Percentiles rank a stretch among this genome's conserved stretches.
Evolutionary conservation across 2,113 vertebrate species (phyloP).

Genomic region (Ailurus styani): DNA sequence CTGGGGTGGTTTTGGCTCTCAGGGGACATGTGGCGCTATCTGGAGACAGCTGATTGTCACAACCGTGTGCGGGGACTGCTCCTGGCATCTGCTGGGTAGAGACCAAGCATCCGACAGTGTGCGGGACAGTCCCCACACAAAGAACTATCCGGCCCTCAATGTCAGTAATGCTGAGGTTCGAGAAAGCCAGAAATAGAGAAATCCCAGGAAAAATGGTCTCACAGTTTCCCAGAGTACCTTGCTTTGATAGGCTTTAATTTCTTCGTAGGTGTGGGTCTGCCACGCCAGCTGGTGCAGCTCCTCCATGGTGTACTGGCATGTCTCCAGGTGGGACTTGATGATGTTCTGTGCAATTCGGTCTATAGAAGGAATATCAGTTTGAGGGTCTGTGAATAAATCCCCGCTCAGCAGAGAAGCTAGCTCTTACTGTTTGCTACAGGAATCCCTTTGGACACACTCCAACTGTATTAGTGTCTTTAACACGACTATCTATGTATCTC

Average conservation of each 20-base stretch:
- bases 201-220: not conserved
- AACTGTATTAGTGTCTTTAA: not conserved
- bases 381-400: not conserved
- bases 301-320: conserved; percentile 97
- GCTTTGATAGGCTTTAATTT: conserved; percentile 98
- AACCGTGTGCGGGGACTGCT: not conserved
- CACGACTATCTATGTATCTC: not conserved
- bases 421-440: not conserved
- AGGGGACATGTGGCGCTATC: not conserved
- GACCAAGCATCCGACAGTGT: not conserved
- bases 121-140: not conserved
- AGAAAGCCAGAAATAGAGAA: not conserved
- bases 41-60: not conserved
- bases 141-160: not conserved
- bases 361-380: conserved; percentile 67
- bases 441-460: not conserved
- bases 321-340: conserved; percentile 99
- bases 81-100: not conserved
- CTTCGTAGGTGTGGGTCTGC: conserved; percentile 98
- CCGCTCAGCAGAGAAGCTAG: not conserved
- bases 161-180: not conserved
- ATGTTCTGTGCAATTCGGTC: conserved; percentile 99
- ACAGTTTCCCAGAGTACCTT: conserved; percentile 85
- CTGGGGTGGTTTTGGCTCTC: not conserved
- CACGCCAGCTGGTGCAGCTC: conserved; percentile 97